phyloP scores from a whole-genome alignment of 2,797 vertebrate genomes.

The Sebastes trivittatus region DNA sequence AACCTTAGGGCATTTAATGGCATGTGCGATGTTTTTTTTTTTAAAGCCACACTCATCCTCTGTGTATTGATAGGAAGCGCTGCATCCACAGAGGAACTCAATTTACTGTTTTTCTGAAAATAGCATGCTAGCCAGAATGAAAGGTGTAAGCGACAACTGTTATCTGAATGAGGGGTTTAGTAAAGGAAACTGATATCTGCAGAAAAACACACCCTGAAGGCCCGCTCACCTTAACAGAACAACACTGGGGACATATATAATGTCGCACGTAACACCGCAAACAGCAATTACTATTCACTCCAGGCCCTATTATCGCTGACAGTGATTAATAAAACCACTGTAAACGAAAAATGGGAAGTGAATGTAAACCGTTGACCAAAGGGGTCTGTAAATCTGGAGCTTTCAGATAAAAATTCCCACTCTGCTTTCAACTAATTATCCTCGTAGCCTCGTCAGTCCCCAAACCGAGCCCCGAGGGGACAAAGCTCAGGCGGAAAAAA shows the following conservation, averaged over 20 bases:
- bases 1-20: constrained; percentile 65
- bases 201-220: constrained; percentile 3
- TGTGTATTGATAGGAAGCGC: constrained; percentile 49
- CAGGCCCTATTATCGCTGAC: constrained; percentile 71
- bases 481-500: constrained; percentile 45
- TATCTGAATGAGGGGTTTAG: constrained; percentile 11
- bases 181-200: background rate
- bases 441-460: constrained; percentile 55
- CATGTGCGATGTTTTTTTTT: constrained; percentile 38
- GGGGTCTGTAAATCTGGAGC: constrained; percentile 73
- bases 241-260: constrained; percentile 54
- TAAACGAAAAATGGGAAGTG: constrained; percentile 48
- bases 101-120: constrained; percentile 37
- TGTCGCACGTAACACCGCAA: constrained; percentile 44
- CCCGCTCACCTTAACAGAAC: constrained; percentile 39
- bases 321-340: constrained; percentile 76
- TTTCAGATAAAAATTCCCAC: constrained; percentile 77
- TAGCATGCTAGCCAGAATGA: constrained; percentile 11
- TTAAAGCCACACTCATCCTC: constrained; percentile 39
- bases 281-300: constrained; percentile 67
- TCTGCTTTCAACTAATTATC: constrained; percentile 79
- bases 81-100: constrained; percentile 6
- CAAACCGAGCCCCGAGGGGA: constrained; percentile 71
- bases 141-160: background rate
- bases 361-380: constrained; percentile 64